Percentiles rank a stretch among this genome's conserved stretches.
These are phyloP conservation scores for Typhlichthys eigenmanni DNA, from an alignment of 2,797 vertebrate genomes.

Conservation along the genomic window DNA sequence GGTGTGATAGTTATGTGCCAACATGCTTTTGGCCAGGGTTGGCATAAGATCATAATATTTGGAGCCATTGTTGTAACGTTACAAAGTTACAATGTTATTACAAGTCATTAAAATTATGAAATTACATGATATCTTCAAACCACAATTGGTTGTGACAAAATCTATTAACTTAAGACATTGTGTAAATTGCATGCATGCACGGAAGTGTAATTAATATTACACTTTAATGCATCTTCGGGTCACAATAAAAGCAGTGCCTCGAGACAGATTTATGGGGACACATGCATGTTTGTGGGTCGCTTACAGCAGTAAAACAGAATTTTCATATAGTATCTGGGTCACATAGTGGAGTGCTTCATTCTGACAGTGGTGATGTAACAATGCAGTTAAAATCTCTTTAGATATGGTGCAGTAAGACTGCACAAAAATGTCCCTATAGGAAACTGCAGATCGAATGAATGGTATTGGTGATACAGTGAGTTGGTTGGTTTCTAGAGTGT, in stretches of 20 bases:
- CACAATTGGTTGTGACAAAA: neutral
- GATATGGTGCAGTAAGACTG: conserved; percentile 54
- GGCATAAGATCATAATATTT: too few relatives aligned
- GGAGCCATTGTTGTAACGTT: neutral
- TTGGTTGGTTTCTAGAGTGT: conserved; percentile 42
- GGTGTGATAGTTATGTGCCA: too few relatives aligned
- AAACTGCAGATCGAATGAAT: too few relatives aligned
- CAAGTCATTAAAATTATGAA: neutral
- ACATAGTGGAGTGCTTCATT: conserved; percentile 62
- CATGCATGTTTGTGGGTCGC: conserved; percentile 74
- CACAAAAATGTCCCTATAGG: conserved; percentile 23
- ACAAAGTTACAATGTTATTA: neutral
- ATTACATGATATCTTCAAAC: neutral
- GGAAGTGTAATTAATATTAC: conserved; percentile 4
- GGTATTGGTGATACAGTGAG: conserved; percentile 2
- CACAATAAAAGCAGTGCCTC: conserved; percentile 54
- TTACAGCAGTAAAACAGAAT: conserved; percentile 57
- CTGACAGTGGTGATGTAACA: conserved; percentile 69
- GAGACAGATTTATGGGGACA: conserved; percentile 60
- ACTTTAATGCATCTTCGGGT: conserved; percentile 29
- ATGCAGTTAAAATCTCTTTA: conserved; percentile 66
- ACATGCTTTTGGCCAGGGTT: too few relatives aligned
- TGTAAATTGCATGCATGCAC: neutral
- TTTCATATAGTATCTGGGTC: conserved; percentile 69
- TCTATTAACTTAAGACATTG: neutral